Base-by-base conservation (phyloP, 2,888 invertebrate genomes). In the Lucinisca nassula region DNA sequence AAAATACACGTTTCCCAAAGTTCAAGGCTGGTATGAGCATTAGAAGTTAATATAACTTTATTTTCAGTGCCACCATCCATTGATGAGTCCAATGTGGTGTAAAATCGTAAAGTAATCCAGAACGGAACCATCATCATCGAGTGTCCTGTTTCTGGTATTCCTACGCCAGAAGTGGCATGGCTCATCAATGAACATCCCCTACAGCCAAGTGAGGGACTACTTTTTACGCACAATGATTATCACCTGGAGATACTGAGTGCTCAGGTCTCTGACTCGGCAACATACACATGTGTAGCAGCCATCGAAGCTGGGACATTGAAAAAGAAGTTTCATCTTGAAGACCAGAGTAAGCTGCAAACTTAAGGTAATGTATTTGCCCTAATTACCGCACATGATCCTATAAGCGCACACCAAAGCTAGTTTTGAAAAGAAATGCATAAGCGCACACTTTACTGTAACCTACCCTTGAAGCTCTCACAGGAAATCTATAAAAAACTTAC, bases 291-390 rank as follows among this genome's bases (percentile, higher is more conserved):
- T 89, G 93, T 96, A 30, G 97, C 97, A 4, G 92, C 93, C n/a
- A 97, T 97, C 91, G 96, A 96, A 77, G 97, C 96, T 4, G 97
- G 97, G 3, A 94, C 95, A 81, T 95, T 97, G 58, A 91, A 91
- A 74, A 93, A 95, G 58, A 94, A 94, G 49, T 96, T 96, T 89
- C 91, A 94, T 77, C 92, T 96, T 6, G 95, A 95, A 88, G 95
- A 96, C n/a, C 90, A 94, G 73, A 94, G 96, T 96, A 81, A n/a
- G 82, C 2, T n/a, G n/a, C n/a, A n/a, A n/a, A n/a, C n/a, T n/a
- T n/a, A n/a, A n/a, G n/a, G n/a, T n/a, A n/a, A n/a, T n/a, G n/a
- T n/a, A n/a, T n/a, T n/a, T n/a, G n/a, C n/a, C n/a, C n/a, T n/a
- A n/a, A n/a, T n/a, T n/a, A n/a, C n/a, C n/a, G n/a, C n/a, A n/a